phyloP scores from a whole-genome alignment of 2,113 vertebrate species.

The Spea bombifrons region DNA sequence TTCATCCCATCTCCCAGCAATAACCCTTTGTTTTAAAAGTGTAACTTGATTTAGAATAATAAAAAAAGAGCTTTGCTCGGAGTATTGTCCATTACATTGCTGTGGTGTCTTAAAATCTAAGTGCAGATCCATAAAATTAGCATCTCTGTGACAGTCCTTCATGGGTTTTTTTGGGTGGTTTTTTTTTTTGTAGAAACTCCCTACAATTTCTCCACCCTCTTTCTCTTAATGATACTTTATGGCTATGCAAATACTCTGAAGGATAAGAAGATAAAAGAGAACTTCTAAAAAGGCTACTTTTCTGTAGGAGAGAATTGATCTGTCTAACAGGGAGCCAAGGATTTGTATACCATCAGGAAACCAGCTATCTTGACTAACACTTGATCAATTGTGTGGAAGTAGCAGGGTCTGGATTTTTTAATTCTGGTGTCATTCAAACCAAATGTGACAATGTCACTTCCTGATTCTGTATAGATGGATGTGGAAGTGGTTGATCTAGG shows the following conservation, averaged over 20 bases:
- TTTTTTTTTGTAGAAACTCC: background rate
- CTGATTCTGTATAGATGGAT: too few relatives aligned
- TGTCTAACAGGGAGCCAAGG: background rate
- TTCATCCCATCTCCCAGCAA: conserved; percentile 5
- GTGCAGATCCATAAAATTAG: conserved; percentile 43
- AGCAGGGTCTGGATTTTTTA: too few relatives aligned
- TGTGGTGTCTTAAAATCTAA: background rate
- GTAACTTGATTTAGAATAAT: background rate
- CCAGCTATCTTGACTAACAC: too few relatives aligned
- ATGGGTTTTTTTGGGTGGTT: background rate
- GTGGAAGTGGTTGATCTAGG: too few relatives aligned
- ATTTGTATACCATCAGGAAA: background rate
- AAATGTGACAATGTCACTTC: too few relatives aligned
- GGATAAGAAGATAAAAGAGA: background rate
- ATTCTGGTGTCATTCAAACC: too few relatives aligned
- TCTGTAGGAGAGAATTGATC: background rate
- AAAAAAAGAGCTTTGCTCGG: background rate
- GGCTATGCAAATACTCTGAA: background rate
- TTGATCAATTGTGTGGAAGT: too few relatives aligned
- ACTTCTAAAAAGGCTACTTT: background rate
- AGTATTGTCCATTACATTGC: conserved; percentile 10
- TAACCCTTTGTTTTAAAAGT: conserved; percentile 13
- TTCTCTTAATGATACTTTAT: conserved; percentile 24
- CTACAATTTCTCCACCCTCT: background rate
- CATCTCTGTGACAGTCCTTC: conserved; percentile 29